Evolutionary conservation across 2,888 invertebrate species (phyloP), one percentile per base, ranked within the genome.

Genomic region (Apodemia duryi): DNA sequence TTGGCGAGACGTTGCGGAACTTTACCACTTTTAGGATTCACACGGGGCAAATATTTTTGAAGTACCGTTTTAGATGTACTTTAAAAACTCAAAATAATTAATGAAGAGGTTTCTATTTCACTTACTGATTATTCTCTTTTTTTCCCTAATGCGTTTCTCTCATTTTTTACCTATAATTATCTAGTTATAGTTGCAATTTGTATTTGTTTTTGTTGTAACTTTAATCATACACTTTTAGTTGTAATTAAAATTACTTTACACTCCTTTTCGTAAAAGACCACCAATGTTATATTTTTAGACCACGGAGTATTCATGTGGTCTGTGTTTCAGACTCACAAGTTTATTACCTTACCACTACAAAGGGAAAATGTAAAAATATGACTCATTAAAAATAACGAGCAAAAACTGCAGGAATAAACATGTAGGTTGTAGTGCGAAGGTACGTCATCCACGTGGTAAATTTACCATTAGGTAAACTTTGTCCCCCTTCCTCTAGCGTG

Each of bases 401-500:
- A 65, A 65, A 65, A 64, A 61, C 61, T 62, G 65, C 61, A 65
- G 61, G 52, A 65, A 61, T 61, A 61, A 65, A 65, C 61, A 79
- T 78, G 81, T 77, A 83, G 83, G 83, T 79, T 65, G 49, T 65
- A 65, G 51, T 71, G 61, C 51, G 61, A 61, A 49, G 61, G 49
- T 49, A 64, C 61, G 64, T 61, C 61, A 79, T 71, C 79, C 82
- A 83, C 82, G 82, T 82, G 83, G 82, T 74, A 82, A 82, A 80
- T 83, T 81, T 76, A 76, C 77, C 76, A 78, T 75, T 84, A 84
- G 83, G 83, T 81, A 79, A 52, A 61, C 65, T 72, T 75, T 77
- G 73, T 88, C 88, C 80, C 83, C 83, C 79, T 88, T 83, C 69
- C 84, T 74, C 88, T 74, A 79, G 80, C 78, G 83, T 77, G 74